Evolutionary conservation across 2,888 invertebrate species (phyloP).

Genomic region (Cryptosula pallasiana): DNA sequence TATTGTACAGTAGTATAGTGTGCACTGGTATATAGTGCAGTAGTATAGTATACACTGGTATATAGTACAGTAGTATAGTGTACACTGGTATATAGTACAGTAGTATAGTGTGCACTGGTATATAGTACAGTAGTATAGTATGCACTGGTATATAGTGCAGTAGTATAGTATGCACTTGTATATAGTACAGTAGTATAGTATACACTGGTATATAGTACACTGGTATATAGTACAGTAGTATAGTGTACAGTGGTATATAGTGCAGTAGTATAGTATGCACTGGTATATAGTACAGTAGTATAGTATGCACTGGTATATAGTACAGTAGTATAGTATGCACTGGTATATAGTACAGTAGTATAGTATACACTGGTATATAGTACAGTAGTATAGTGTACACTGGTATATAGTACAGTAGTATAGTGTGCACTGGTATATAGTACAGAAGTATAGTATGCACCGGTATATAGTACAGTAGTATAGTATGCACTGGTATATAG

Average conservation of each 20-base stretch:
- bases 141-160: too few species aligned
- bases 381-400: too few species aligned
- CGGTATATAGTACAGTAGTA: neutral
- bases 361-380: neutral
- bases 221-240: neutral
- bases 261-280: neutral
- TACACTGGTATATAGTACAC: neutral
- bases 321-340: neutral
- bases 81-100: too few species aligned
- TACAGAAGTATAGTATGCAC: neutral
- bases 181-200: neutral
- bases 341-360: neutral
- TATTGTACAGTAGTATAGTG: neutral
- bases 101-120: too few species aligned
- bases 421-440: too few species aligned
- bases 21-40: too few species aligned
- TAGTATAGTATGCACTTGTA: neutral
- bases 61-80: too few species aligned
- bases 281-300: neutral
- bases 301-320: neutral
- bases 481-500: conserved; percentile 2
- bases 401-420: too few species aligned
- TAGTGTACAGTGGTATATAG: neutral
- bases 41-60: neutral
- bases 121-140: neutral